Evolutionary conservation across 1,140 invertebrate genomes (phyloP), one percentile per base, ranked within the genome.

Genomic region (Drosophila pseudoobscura): DNA sequence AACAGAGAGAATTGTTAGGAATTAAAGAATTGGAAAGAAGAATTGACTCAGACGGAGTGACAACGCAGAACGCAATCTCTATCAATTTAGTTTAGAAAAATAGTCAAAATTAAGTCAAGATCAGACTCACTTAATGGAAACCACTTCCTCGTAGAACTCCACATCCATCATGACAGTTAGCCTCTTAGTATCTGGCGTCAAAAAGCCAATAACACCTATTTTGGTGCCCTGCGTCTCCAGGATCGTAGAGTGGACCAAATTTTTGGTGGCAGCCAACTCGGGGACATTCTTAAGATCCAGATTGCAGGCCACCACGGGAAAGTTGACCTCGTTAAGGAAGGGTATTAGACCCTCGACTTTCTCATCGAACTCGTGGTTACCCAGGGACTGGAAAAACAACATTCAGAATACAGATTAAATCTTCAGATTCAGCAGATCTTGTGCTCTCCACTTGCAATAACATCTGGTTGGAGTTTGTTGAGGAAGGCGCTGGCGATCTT

Each of bases 361-460:
- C 54, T 96, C 94, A 89, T 98, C 97, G 78, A 99, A 98, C 91
- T 99, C 98, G 80, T 99, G 98, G 85, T 99, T 99, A 20, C 98
- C 98, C 54, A 99, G 92, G 17, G 95, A 95, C 97, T 98, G 91
- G 65, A 93, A 53, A 22, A 5, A 20, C 4, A 26, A 4, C 4
- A 6, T 26, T 26, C 5, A 26, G 24, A 6, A 22, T 11, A 2
- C 0, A 45, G 3, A 26, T 7, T 3, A 0, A 6, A 2, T 41
- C 11, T 13, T 17, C 46, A 26, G 8, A 17, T 11, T 20, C 20
- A 29, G 17, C 24, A 6, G 6, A n/a, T 11, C 4, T 44, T 6
- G 4, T 24, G 20, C 8, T 2, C 11, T 8, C 9, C 87, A 93
- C 94, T 94, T 93, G 98, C 97, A 92, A 96, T 95, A 3, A 95